Base-by-base conservation (phyloP, 2,888 invertebrate genomes). In the Tenthredo scrophulariae region DNA sequence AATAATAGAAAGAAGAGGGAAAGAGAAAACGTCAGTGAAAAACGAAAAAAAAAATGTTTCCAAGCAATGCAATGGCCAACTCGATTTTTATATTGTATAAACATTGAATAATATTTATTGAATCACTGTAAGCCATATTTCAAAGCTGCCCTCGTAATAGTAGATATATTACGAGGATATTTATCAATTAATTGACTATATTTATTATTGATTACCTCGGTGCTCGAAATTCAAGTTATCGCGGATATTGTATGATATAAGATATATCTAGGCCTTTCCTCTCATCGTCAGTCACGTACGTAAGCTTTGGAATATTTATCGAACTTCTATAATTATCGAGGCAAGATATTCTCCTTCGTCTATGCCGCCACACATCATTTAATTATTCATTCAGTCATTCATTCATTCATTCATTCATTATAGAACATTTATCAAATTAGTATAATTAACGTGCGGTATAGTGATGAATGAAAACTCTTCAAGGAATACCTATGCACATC, bases 11-110 rank as follows among this genome's bases (percentile, higher is more conserved):
- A 33, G 9, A 22, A 75, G 10, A 22, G 13, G 3, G 40, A 33
- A 29, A 70, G 37, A n/a, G 37, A 70, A 70, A 37, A 40, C 33
- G 26, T 75, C 4, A 22, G 7, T n/a, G 26, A 46, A 46, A n/a
- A 75, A 43, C 2, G 2, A 77, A 62, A 18, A 4, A 58, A 79
- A 37, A 40, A 54, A 40, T 40, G 37, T 82, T 54, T 43, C 40
- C 43, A 70, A 83, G 70, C 83, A 83, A 83, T 83, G 67, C 67
- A 70, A 83, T 83, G 67, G 83, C 83, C 70, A 70, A 83, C 83
- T 43, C 67, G 67, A 83, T 37, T 65, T 65, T 80, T 37, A 37
- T 83, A 83, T 83, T 26, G 29, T 67, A 70, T 37, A 83, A 46
- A 29, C 43, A n/a, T 46, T 50, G 26, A 80, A 80, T 83, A 46